Base-by-base conservation (phyloP, 2,888 invertebrate species). In the Drosophila mayaguana region DNA sequence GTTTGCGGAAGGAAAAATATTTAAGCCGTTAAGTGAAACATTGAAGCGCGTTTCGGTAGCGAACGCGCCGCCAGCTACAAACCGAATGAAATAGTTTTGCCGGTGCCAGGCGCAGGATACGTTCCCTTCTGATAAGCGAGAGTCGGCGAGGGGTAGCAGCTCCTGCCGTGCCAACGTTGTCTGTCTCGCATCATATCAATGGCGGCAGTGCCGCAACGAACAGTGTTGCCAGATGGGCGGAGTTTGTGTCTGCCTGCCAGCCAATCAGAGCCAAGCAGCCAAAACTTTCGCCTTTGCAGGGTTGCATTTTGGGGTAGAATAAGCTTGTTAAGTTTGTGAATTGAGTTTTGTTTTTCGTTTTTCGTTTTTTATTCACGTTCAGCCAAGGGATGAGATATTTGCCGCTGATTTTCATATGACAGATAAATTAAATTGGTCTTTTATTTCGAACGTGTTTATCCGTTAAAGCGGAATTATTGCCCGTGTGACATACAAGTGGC, bases 381-480 rank as follows among this genome's bases (percentile, higher is more conserved):
- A 34, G 16, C 11, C 12, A 22, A 28, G 51, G 32, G 75, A 42
- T 11, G 46, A 45, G 22, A 43, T 9, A 56, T 46, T 38, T 42
- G 43, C 48, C 46, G 54, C n/a, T 64, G 69, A 54, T 67, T 63
- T 68, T 67, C 64, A 61, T 71, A 67, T 67, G 43, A 63, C 25
- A 72, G 56, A 54, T 70, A 60, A 72, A 80, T 76, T 65, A 65
- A 86, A 89, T 84, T 81, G 81, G 69, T 79, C 64, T 81, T 70
- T 87, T 76, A 87, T 87, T 89, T 69, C 59, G 63, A 54, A 55
- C 66, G 61, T 74, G 69, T 84, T 89, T 89, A 84, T 79, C 88
- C 87, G 84, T 81, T 87, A 87, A 84, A 89, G 81, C 84, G 84
- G 89, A 87, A 87, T 83, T 89, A 89, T 83, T 83, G 87, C 70